Evolutionary conservation across 1,140 invertebrate species (phyloP), one percentile per base, ranked within the genome.

Genomic region (Akabosia matsudoensis): DNA sequence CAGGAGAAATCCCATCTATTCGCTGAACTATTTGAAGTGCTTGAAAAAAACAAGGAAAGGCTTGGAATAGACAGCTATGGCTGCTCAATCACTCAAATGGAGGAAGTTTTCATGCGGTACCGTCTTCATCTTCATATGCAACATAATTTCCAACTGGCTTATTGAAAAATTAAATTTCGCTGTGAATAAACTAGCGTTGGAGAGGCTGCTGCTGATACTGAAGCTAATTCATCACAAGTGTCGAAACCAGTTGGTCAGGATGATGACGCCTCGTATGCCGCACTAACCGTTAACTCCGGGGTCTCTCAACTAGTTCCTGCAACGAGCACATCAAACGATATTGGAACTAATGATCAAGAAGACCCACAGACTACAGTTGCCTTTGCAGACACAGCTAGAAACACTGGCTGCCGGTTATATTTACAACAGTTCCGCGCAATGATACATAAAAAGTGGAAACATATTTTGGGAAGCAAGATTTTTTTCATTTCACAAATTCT

Each of bases 11-110:
- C 82, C 24, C 52, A 77, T 13, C 72, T 78, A 22, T 86, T 85
- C 81, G 82, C 84, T 30, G 81, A 76, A 10, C 80, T 90, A 67
- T 89, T 89, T 82, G 77, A 82, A 30, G 83, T 86, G 37, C 76
- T 90, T 2, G 88, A 90, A 70, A 54, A 80, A 0, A 80, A 83
- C 24, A 85, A 84, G 74, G 76, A 79, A 0, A 79, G 83, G 52
- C 82, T 89, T 28, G 86, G 85, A 13, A 87, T 90, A 70, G 80
- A 82, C 10, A 87, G 86, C 74, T 89, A 86, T 83, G 89, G 89
- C 14, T 84, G 87, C 54, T 56, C 37, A 45, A 45, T 24, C 45
- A 75, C 71, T 80, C 24, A 82, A 26, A 81, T 82, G 78, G 82
- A 82, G 72, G 82, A 82, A 76, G 80, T 82, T 26, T 82, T 82